Conservation (phyloP, 2,113 vertebrate genomes). For the Melospiza melodia region DNA sequence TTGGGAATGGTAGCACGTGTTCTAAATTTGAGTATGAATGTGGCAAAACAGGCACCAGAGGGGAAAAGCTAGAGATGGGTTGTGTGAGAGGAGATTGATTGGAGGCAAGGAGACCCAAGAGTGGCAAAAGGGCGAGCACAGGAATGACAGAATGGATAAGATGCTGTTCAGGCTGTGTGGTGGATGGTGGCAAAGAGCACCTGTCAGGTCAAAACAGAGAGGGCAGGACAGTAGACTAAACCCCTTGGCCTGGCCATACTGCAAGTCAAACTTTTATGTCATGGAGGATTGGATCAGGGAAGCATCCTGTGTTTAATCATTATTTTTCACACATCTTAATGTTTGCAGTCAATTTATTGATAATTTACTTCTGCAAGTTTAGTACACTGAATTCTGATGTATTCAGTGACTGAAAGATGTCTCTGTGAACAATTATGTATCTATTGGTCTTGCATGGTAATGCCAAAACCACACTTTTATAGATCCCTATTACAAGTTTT, state of each 20-base stretch:
- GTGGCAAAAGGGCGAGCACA: neutral
- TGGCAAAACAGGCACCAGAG: neutral
- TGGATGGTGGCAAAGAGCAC: too few relatives aligned
- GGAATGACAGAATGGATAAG: neutral
- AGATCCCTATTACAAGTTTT: neutral
- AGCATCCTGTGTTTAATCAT: neutral
- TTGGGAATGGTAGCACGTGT: neutral
- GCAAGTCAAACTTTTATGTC: neutral
- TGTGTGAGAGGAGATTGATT: neutral
- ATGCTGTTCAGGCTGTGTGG: fast-evolving
- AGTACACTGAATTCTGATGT: neutral
- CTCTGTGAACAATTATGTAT: neutral
- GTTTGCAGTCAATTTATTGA: neutral
- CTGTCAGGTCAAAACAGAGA: fast-evolving
- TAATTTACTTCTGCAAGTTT: neutral
- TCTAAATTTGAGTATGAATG: neutral
- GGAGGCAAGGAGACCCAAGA: neutral
- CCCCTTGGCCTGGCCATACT: neutral
- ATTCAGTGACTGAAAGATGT: neutral
- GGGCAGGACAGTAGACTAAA: neutral
- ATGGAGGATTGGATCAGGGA: neutral
- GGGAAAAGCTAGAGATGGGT: neutral
- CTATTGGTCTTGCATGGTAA: neutral
- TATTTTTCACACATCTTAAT: neutral
- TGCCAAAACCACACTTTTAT: neutral